A percentile compares a stretch with the other conserved stretches of the same genome.
Evolutionary conservation across 2,888 invertebrate species (phyloP).

Genomic region (Xestoiulus laeticollis): DNA sequence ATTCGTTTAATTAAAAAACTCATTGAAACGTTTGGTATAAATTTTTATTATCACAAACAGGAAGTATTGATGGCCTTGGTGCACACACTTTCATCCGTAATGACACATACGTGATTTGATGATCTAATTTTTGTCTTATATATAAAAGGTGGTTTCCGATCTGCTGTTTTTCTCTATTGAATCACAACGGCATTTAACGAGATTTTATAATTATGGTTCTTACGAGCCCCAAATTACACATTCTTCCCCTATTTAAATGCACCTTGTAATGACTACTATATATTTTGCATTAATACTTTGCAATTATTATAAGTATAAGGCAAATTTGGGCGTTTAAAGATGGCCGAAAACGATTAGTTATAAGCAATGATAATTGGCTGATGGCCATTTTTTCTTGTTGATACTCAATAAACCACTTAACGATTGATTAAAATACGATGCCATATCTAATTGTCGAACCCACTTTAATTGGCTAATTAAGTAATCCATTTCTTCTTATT

Average conservation of each 20-base stretch:
- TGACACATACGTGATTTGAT: neutral
- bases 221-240: neutral
- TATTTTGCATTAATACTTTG: neutral
- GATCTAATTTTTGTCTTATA: conserved; percentile 3
- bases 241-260: neutral
- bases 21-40: neutral
- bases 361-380: neutral
- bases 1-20: neutral
- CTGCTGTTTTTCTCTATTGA: neutral
- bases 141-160: neutral
- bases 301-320: conserved; percentile 1
- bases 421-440: conserved; percentile 4
- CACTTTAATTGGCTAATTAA: neutral
- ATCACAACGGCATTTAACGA: neutral
- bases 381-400: neutral
- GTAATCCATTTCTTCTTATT: neutral
- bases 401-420: neutral
- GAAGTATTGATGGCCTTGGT: neutral
- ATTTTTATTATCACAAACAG: neutral
- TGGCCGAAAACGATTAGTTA: neutral
- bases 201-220: conserved; percentile 11
- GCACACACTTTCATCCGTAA: conserved; percentile 2
- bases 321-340: neutral
- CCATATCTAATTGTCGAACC: neutral
- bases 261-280: neutral